Evolutionary conservation across 2,113 vertebrate species (phyloP), one percentile per base, ranked within the genome.

Genomic region (Epinephelus cyanopodus): DNA sequence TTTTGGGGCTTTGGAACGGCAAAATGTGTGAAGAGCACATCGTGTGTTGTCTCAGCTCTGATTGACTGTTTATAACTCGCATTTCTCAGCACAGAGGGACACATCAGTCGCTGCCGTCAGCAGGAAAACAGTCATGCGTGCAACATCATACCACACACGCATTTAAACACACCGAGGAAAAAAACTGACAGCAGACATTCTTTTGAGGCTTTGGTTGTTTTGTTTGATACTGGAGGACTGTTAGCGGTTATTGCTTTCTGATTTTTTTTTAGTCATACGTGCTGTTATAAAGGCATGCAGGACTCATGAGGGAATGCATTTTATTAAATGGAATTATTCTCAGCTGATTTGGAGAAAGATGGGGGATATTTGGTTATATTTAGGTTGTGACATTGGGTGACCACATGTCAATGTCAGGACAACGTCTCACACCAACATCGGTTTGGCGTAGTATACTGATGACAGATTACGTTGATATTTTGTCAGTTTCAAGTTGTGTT

Each of bases 1-100:
- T 66, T 65, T 48, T n/a, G n/a, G 25, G 29, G 60, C 21, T 56
- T 68, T 80, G 71, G 39, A 74, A 60, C 13, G 33, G 71, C 21
- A 80, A 50, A 85, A 86, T 72, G 70, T 79, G 70, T 45, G 58
- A 83, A 86, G 78, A 74, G 79, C 56, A 89, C 62, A 76, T 93
- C 74, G 27, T 57, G 67, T 83, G 73, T 50, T 57, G 66, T 62
- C 56, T 69, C 60, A 73, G 79, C 14, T 33, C 45, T 54, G 37
- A 71, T 78, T 74, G 67, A 56, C 74, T 86, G 81, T 92, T 87
- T 77, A 86, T 74, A 84, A 86, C 47, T 70, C 68, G 65, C 67
- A 73, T 87, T 69, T 73, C 57, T 87, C 57, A 61, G 64, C 76
- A 37, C 42, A 23, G 70, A 89, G 78, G 77, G 65, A 82, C 58